Base-by-base conservation (phyloP, 2,888 invertebrate species). In the Spilosoma lubricipeda region DNA sequence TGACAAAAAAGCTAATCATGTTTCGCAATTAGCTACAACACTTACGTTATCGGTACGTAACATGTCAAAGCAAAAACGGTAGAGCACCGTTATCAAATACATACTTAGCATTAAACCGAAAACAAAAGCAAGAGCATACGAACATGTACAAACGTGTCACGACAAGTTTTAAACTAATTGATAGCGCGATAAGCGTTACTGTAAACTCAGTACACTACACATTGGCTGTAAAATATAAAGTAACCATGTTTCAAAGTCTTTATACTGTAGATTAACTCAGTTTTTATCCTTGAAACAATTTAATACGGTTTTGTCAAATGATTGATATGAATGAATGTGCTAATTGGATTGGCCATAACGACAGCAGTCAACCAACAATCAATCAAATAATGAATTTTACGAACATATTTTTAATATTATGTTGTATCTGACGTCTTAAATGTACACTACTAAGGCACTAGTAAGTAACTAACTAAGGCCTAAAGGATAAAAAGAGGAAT, bases 71-170 rank as follows among this genome's bases (percentile, higher is more conserved):
- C 15, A 59, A 27, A 4, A 27, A 59, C 59, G 18, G 30, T 63
- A 5, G 18, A 30, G 63, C 18, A 30, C 30, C 30, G 30, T 15
- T 63, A 30, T 63, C 63, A 63, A 18, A 20, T 36, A 36, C 36
- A 36, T 48, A 48, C 48, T 7, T 30, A 30, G 18, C 13, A 30
- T 30, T 30, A 30, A 30, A 18, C 27, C 4, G 9, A 20, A 70
- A 70, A 70, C 39, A 52, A 69, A 48, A 65, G 20, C 27, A 33
- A 18, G 59, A 23, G 36, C 23, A 30, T 27, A 56, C n/a, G 52
- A 56, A 56, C 81, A 67, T 67, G 82, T 79, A 64, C 3, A 11
- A 63, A 82, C 81, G 67, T 73, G 81, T 81, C 72, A 18, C 30
- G 13, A 79, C 82, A 71, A 56, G 81, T 81, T 65, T n/a, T 23